Evolutionary conservation across 2,888 invertebrate genomes (phyloP), one percentile per base, ranked within the genome.

Genomic region (Drosophila putrida): DNA sequence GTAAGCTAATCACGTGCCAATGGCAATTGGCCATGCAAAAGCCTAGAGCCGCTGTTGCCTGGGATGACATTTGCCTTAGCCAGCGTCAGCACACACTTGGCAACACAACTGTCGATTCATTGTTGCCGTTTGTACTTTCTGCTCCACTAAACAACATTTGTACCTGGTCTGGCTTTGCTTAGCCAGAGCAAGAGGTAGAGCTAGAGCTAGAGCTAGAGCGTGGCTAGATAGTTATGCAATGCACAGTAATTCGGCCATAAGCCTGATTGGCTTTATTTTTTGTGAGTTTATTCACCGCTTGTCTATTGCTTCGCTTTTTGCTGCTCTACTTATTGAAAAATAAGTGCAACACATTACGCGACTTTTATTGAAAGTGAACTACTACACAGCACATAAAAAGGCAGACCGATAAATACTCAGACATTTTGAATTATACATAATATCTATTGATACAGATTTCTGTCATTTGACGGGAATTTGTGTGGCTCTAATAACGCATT

Each of bases 1-100:
- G 68, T 70, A 89, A 75, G 71, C 77, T 66, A 82, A 89, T 89
- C 90, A 87, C 90, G 90, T 87, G 88, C 88, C 86, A 83, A 71
- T 67, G 75, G 78, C 73, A 67, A 71, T 76, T 76, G 78, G 55
- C 66, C 79, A 70, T 77, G 81, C 70, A 63, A 75, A 71, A 69
- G 68, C 68, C 59, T 60, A 72, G 54, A 66, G 66, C 66, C 35
- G 65, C 59, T 59, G 66, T 53, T 54, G 57, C 51, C 59, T 53
- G 65, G 64, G 70, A 80, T 83, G 85, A 82, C 71, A 85, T 85
- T 82, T 88, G 77, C 82, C 79, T 81, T 78, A 69, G 77, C 53
- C 44, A 61, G 64, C 28, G 50, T 38, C 51, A 54, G 51, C 53
- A 59, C 51, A 63, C 67, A 70, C 62, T 77, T 70, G 69, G 69